These are phyloP conservation scores for Meteorus colon DNA, from an alignment of 2,888 invertebrate genomes.

Conservation along the genomic window DNA sequence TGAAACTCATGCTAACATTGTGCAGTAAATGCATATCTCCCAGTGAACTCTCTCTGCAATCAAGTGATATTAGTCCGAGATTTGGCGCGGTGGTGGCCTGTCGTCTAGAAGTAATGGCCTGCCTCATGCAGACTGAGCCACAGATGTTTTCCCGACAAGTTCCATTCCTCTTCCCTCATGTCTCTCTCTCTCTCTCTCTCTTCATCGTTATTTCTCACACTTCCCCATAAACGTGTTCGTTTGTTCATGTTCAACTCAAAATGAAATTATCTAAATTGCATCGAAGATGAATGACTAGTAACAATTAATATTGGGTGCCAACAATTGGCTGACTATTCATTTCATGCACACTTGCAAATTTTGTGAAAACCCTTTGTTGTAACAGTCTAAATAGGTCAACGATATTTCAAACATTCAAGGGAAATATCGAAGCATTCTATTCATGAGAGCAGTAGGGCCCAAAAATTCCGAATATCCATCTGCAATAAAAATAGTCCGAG, in stretches of 20 bases:
- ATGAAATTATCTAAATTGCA: neutral
- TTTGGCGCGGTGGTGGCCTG: slow-evolving; percentile 11
- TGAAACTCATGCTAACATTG: neutral
- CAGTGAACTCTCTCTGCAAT: slow-evolving; percentile 33
- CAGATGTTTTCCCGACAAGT: slow-evolving; percentile 41
- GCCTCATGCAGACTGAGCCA: slow-evolving; percentile 34
- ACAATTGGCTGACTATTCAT: too few species aligned
- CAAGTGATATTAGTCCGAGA: slow-evolving; percentile 40
- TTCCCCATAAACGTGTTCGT: neutral
- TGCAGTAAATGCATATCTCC: slow-evolving; percentile 20
- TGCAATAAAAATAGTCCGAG: too few species aligned
- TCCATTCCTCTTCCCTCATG: slow-evolving; percentile 9
- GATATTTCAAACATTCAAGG: too few species aligned
- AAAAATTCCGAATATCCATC: too few species aligned
- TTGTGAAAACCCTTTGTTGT: too few species aligned
- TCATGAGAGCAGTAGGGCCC: too few species aligned
- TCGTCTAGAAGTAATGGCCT: slow-evolving; percentile 36
- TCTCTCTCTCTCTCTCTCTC: slow-evolving; percentile 11
- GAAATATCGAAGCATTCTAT: too few species aligned
- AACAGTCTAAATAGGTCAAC: too few species aligned
- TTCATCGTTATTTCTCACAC: neutral
- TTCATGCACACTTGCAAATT: too few species aligned
- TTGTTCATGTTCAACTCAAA: neutral
- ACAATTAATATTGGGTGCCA: neutral
- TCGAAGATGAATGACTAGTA: neutral